Conservation (phyloP, 2,888 invertebrate genomes). For the Eilema caniola region DNA sequence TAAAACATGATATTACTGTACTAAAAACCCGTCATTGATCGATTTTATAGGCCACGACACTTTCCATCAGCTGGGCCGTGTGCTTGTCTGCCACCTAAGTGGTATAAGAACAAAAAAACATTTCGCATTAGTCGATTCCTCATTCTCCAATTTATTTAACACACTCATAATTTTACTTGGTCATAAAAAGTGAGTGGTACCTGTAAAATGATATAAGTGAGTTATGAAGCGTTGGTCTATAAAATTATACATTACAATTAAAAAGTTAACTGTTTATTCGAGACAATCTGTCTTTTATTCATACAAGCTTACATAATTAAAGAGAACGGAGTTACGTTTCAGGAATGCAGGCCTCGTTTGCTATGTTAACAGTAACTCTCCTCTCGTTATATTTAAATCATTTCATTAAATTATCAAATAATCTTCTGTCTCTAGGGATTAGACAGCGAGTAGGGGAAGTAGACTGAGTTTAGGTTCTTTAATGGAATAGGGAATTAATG, state of each 20-base stretch:
- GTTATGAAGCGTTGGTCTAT: not conserved
- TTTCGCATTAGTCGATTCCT: not conserved
- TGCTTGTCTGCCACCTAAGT: too few relatives aligned
- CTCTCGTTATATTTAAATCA: constrained; percentile 34
- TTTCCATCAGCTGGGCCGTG: too few relatives aligned
- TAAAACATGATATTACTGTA: too few relatives aligned
- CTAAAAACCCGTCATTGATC: too few relatives aligned
- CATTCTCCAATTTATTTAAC: not conserved
- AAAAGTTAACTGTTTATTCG: constrained; percentile 6
- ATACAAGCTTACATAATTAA: constrained; percentile 28
- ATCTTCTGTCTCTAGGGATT: not conserved
- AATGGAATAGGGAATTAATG: not conserved
- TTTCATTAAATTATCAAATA: not conserved
- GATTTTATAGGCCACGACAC: too few relatives aligned
- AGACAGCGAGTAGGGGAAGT: not conserved
- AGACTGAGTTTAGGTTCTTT: not conserved
- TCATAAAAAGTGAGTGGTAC: not conserved
- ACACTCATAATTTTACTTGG: not conserved
- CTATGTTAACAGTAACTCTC: constrained; percentile 40
- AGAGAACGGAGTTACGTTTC: constrained; percentile 34
- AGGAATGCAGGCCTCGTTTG: constrained; percentile 26
- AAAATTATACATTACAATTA: not conserved
- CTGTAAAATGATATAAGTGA: not conserved
- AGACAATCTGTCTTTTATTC: not conserved
- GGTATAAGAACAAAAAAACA: too few relatives aligned